Base-by-base conservation (phyloP, 2,113 vertebrate genomes). In the Rhegmatorhina hoffmannsi region DNA sequence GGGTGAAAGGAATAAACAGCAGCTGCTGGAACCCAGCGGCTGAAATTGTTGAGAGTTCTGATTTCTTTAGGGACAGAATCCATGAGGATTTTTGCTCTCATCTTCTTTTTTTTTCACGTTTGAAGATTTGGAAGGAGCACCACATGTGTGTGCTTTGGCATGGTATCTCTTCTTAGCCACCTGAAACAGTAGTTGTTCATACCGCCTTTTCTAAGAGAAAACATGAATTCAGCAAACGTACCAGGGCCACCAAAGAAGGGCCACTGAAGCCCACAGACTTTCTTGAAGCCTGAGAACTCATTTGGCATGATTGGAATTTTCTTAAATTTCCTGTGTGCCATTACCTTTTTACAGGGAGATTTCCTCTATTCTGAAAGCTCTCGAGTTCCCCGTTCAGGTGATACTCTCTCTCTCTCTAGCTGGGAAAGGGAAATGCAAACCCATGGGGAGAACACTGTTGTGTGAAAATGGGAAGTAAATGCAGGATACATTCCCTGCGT, bases 301-400 rank as follows among this genome's bases (percentile, higher is more conserved):
- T 59, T 66, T 52, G 46, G 47, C 76, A 28, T 85, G 91, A 66
- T 40, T 36, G 40, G 12, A 52, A 52, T 81, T 95, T 95, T 87
- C 70, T 89, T 66, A 55, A 96, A 93, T 52, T 96, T 96, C 59
- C 64, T 94, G 67, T 87, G 62, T 93, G 59, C 84, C n/a, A 9
- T 86, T 96, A 70, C 69, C 56, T 69, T 44, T 95, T 92, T 91
- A 92, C 53, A 77, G 62, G 56, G 67, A 96, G 76, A 91, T 94
- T 87, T 95, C 79, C 72, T 97, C 88, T 92, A 59, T 93, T 95
- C 90, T 72, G 80, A 95, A 91, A 67, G 83, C 66, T 86, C 89
- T 31, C 34, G 95, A 96, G 75, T 82, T 94, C 96, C 84, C 81
- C 49, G 36, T 95, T 94, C 85, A 74, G 75, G 75, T 82, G 84